Base-by-base conservation (phyloP, 2,888 invertebrate species). In the Polydesmus complanatus region DNA sequence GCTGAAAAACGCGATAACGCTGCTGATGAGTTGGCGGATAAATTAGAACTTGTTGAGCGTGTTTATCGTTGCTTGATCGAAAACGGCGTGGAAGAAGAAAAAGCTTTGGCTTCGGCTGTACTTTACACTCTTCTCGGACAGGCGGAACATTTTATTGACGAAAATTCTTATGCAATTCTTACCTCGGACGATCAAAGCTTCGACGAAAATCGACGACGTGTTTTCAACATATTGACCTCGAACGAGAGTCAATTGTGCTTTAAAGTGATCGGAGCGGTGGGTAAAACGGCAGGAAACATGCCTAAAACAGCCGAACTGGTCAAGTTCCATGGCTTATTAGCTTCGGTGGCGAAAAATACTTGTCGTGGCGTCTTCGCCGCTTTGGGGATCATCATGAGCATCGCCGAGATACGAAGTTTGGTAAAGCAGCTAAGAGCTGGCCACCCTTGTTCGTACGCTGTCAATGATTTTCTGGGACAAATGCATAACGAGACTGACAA, bases 1-100 rank as follows among this genome's bases (percentile, higher is more conserved):
- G 37, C 37, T 37, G 37, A 37, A 37, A 8, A 14, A 8, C 37
- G 37, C 14, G 37, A 37, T 14, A 14, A 37, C 5, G 37, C 37
- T 37, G 14, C 14, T 5, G 14, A 8, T 5, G 37, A 37, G 37
- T 14, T 37, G 14, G 14, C 37, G 37, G 5, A 8, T 5, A 37
- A 37, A 37, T 14, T 37, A 74, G 78, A 90, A 19, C 83, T 23
- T 5, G 27, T 22, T 58, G 21, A 89, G 66, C n/a, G 55, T 14
- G 54, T 57, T 8, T 21, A 25, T 37, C 8, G 8, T 5, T 8
- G 8, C 14, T 37, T 37, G 14, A 37, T 37, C 14, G 37, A 37
- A 8, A 37, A 14, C 14, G 37, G 37, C 37, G 37, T 37, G 37
- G 37, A 37, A 37, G 37, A 37, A 37, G 37, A 37, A 8, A 5